Base-by-base conservation (phyloP, 2,888 invertebrate species). In the Dysmachus trigonus region DNA sequence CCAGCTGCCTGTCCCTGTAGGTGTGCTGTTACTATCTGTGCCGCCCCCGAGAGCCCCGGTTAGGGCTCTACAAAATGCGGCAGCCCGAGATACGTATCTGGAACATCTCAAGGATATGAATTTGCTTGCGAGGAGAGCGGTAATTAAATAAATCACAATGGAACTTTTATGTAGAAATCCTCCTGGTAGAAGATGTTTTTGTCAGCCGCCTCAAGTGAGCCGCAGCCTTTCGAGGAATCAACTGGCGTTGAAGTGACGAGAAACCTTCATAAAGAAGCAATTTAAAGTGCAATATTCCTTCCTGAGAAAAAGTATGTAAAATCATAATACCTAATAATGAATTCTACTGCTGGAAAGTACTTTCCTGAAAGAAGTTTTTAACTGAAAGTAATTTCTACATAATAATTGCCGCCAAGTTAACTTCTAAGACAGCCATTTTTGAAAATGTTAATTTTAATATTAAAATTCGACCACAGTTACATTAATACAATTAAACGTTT, bases 81-180 rank as follows among this genome's bases (percentile, higher is more conserved):
- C 22, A 47, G 22, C 5, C 3, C 76, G 27, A 47, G 22, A 41
- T 77, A 47, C 30, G 22, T 77, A 77, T 77, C 22, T 27, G 47
- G 47, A 41, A 22, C 41, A 27, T 77, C 30, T 77, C 77, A 77
- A 47, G 77, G 47, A 30, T 77, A 77, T 47, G 47, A 77, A 77
- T 77, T 77, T 41, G 47, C 30, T 77, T 22, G 30, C 13, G 47
- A 77, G 47, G 47, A 77, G 77, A 77, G 77, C 15, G 27, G 77
- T 77, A 77, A 77, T 77, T 77, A 77, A 77, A 77, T 27, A 27
- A 47, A 41, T 27, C 77, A 77, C 15, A 77, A 77, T 76, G 13
- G 47, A 27, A 77, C 35, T 47, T 77, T 27, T 77, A 27, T 77
- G 38, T 47, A 10, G 47, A 73, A 73, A 5, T 31, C n/a, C 27